phyloP scores from a whole-genome alignment of 2,113 vertebrate species.

The Catharus fuscescens region DNA sequence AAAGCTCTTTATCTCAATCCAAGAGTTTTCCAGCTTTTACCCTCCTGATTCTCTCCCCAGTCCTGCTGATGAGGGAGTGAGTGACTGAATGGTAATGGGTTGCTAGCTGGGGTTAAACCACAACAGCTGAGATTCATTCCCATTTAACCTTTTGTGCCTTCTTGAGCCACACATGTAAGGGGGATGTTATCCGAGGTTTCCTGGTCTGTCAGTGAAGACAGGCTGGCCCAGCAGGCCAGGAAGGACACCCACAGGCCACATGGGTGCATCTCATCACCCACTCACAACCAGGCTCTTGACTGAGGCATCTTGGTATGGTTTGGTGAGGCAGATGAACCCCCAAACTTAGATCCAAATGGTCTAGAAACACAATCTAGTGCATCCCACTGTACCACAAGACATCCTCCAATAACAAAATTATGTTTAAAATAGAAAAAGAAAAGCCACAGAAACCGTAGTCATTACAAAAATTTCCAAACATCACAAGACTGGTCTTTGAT shows the following conservation, averaged over 20 bases:
- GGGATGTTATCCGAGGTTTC: background rate
- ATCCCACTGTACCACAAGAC: background rate
- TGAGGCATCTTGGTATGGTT: background rate
- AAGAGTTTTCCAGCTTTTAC: background rate
- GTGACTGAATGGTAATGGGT: rapidly evolving
- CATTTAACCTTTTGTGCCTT: background rate
- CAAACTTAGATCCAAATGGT: background rate
- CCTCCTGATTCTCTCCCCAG: rapidly evolving
- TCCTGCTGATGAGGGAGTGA: background rate
- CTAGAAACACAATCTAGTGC: background rate
- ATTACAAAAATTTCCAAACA: background rate
- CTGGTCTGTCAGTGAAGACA: background rate
- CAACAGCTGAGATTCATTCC: background rate
- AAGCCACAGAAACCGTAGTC: background rate
- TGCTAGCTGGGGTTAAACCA: background rate
- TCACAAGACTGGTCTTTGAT: background rate
- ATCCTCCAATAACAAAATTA: background rate
- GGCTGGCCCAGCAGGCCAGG: background rate
- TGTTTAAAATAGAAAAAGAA: background rate
- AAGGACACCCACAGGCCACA: background rate
- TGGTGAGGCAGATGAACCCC: background rate
- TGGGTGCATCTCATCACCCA: background rate
- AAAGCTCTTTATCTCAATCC: background rate
- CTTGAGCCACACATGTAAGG: background rate
- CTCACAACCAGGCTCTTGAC: background rate